Conservation (phyloP, 2,888 invertebrate species). For the Lasioglossum morio region DNA sequence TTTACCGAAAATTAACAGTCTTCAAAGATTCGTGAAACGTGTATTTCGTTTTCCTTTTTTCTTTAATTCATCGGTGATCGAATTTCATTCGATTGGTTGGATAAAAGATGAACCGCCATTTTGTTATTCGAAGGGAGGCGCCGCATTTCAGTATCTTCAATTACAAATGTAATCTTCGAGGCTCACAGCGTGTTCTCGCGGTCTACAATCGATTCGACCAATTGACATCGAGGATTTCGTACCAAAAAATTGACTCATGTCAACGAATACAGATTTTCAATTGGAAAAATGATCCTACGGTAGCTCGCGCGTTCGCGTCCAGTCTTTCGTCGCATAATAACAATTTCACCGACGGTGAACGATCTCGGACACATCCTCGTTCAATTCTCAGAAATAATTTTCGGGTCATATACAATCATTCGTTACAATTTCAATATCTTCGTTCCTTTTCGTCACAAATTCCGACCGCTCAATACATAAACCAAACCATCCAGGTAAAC, state of each 20-base stretch:
- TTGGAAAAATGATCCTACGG: neutral
- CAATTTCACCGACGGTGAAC: neutral
- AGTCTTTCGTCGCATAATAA: neutral
- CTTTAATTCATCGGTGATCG: neutral
- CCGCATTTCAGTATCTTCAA: neutral
- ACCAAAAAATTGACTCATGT: neutral
- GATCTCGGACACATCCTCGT: neutral
- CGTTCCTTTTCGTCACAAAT: neutral
- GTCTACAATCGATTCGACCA: neutral
- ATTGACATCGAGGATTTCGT: slow-evolving; percentile 2
- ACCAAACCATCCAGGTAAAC: neutral
- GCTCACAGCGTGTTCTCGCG: neutral
- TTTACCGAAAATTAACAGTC: neutral
- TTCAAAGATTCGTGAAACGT: neutral
- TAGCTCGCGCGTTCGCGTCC: neutral
- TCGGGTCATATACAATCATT: neutral
- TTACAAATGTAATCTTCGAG: slow-evolving; percentile 34
- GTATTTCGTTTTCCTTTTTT: neutral
- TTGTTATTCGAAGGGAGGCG: neutral
- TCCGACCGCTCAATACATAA: neutral
- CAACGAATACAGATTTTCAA: neutral
- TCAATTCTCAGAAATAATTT: neutral
- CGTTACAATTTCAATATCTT: neutral
- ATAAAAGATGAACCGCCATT: neutral
- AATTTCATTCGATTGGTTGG: neutral